phyloP scores from a whole-genome alignment of 2,113 vertebrate species.

The Galeopterus variegatus region DNA sequence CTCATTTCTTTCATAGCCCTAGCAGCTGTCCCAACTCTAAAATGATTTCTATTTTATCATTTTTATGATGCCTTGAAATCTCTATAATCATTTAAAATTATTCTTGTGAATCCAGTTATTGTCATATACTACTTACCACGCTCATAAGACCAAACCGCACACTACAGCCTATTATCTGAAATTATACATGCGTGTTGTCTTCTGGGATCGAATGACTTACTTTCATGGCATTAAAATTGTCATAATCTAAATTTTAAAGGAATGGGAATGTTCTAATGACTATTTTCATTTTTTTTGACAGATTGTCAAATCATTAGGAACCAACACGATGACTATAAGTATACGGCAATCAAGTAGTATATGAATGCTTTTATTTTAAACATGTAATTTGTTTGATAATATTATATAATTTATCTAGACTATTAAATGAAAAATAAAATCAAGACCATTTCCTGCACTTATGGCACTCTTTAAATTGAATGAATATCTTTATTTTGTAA shows the following conservation, averaged over 20 bases:
- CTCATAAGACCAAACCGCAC: conserved; percentile 39
- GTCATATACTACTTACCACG: not conserved
- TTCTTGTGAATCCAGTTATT: conserved; percentile 51
- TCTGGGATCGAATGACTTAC: conserved; percentile 48
- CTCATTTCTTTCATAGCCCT: not conserved
- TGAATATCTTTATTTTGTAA: conserved; percentile 23
- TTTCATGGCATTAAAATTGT: conserved; percentile 55
- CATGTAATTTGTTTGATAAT: conserved; percentile 51
- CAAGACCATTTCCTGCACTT: not conserved
- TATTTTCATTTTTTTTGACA: conserved; percentile 63
- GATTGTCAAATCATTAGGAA: conserved; percentile 61
- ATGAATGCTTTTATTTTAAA: conserved; percentile 61
- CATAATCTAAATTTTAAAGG: conserved; percentile 60
- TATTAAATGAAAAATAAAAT: conserved; percentile 59
- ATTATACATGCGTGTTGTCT: conserved; percentile 39
- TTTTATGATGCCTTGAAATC: conserved; percentile 59
- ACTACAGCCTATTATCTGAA: conserved; percentile 50
- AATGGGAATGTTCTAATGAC: conserved; percentile 28
- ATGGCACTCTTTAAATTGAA: not conserved
- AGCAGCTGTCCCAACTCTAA: conserved; percentile 20
- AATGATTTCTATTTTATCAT: conserved; percentile 18
- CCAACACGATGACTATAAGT: not conserved
- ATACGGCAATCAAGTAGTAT: conserved; percentile 3
- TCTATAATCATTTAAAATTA: conserved; percentile 66
- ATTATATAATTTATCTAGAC: conserved; percentile 59